A percentile compares a stretch with the other conserved stretches of the same genome.
phyloP scores from a whole-genome alignment of 2,113 vertebrate species.

The Anser brachyrhynchus region DNA sequence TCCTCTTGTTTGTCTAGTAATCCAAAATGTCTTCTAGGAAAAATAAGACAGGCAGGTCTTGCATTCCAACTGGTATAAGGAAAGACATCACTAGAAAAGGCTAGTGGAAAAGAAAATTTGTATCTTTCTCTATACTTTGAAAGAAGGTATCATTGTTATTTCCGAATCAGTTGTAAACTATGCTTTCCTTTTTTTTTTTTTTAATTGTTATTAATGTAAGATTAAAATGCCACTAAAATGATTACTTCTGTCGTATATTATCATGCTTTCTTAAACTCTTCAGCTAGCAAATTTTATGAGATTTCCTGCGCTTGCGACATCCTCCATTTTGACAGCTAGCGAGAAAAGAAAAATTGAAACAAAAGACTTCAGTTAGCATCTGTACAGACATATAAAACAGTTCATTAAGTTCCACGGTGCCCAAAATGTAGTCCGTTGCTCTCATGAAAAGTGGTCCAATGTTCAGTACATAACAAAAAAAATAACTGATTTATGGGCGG shows the following conservation, averaged over 20 bases:
- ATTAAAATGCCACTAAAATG: background rate
- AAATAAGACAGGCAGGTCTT: background rate
- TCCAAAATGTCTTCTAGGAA: background rate
- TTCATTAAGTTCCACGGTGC: background rate
- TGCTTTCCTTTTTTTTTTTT: background rate
- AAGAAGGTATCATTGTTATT: background rate
- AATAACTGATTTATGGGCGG: constrained; percentile 1
- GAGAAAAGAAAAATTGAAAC: background rate
- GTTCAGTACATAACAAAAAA: constrained; percentile 25
- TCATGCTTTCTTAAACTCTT: background rate
- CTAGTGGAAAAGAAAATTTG: background rate
- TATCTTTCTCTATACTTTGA: background rate
- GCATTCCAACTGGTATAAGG: background rate
- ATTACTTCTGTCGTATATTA: background rate
- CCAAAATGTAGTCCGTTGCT: background rate
- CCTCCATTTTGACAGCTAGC: background rate
- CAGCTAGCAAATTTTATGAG: background rate
- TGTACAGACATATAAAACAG: background rate
- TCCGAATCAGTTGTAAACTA: background rate
- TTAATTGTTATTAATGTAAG: background rate
- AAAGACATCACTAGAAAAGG: background rate
- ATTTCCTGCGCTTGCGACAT: background rate
- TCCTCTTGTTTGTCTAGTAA: background rate
- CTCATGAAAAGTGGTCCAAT: constrained; percentile 13
- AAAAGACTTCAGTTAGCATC: background rate